phyloP scores from a whole-genome alignment of 1,140 invertebrate species.

The Heliconius congener region DNA sequence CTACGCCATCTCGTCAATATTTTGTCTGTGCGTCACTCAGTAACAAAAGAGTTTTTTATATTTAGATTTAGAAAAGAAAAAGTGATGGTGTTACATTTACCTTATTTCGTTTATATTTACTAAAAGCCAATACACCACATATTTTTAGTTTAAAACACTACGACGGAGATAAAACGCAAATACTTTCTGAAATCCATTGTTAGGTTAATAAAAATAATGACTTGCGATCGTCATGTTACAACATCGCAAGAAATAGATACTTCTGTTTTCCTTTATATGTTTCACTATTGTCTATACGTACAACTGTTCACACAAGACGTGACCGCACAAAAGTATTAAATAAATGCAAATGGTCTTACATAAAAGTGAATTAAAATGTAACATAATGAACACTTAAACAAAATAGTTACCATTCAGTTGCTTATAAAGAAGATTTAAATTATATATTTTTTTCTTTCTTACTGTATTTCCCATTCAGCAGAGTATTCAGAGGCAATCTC shows the following conservation, averaged over 20 bases:
- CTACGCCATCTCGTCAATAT: no score
- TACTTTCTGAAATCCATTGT: neutral
- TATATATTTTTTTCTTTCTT: no score
- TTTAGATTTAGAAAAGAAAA: no score
- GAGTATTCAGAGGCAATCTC: no score
- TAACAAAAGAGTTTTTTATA: no score
- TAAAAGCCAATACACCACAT: no score
- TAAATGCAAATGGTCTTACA: neutral
- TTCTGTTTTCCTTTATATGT: neutral
- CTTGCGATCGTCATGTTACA: neutral
- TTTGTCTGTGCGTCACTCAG: no score
- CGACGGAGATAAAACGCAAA: neutral
- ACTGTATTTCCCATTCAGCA: no score
- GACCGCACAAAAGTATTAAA: neutral
- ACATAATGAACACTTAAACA: neutral
- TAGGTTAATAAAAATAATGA: neutral
- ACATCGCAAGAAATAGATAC: neutral
- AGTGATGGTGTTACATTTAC: no score
- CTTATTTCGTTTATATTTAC: no score
- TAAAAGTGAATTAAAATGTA: neutral
- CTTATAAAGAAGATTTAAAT: no score
- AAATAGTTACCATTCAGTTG: neutral
- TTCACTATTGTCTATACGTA: neutral
- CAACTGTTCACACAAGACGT: constrained; percentile 10
- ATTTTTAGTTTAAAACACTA: no score